Base-by-base conservation (phyloP, 2,888 invertebrate genomes). In the Ochropacha duplaris region DNA sequence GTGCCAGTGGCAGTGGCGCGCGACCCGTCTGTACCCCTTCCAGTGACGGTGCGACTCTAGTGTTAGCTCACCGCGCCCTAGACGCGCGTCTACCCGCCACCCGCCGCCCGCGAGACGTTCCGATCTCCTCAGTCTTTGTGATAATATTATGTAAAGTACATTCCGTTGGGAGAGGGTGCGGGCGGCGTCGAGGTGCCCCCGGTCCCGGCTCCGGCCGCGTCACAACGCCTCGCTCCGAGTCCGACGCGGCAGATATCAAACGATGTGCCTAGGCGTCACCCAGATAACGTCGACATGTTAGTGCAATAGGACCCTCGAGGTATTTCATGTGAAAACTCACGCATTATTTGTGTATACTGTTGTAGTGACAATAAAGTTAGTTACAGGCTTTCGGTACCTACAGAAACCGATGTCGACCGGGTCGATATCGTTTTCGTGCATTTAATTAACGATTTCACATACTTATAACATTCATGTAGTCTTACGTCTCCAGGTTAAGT, bases 91-190 rank as follows among this genome's bases (percentile, higher is more conserved):
- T n/a, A n/a, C n/a, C n/a, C 65, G 64, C 54, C 65, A 62, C 61
- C 65, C 68, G 57, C 72, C 71, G 56, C 68, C 68, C 28, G 69
- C 16, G 39, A 58, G 58, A 61, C 64, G 65, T 68, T 66, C 65
- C 80, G 84, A 82, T 84, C 83, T 83, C 84, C 86, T 85, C 88
- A 85, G 82, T 78, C 83, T 83, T 83, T 88, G 89, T 89, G 90
- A 89, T 90, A 89, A 86, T 88, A 86, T 83, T 77, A 83, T 84
- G 82, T 87, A 87, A 88, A 88, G 87, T 89, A 89, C 89, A 89
- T 89, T 90, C 89, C 89, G 87, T 81, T 75, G 78, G 80, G 71
- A 44, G 62, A 60, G 64, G 65, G 62, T 61, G 62, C 66, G 62
- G 69, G 65, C 49, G 54, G 39, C 16, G 16, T 16, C 58, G 54